These are phyloP conservation scores for Salvelinus fontinalis DNA, from an alignment of 2,113 vertebrate species.

Conservation along the genomic window DNA sequence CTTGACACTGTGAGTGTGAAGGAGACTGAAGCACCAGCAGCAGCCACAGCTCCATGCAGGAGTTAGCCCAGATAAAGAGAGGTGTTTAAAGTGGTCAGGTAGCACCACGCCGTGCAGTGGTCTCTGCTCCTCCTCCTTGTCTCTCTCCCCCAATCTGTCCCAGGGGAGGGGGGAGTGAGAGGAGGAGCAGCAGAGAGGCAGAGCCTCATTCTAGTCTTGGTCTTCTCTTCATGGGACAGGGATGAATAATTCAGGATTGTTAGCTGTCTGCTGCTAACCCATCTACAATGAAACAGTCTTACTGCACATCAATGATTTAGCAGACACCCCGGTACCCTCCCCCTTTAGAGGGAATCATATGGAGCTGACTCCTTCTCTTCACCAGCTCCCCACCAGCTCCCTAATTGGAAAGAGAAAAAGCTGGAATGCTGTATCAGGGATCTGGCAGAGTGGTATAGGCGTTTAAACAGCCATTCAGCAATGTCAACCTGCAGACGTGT, in stretches of 20 bases:
- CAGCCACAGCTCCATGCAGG: slow-evolving; percentile 30
- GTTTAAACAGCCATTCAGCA: slow-evolving; percentile 61
- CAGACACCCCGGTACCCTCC: slow-evolving; percentile 44
- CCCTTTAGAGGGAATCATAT: slow-evolving; percentile 50
- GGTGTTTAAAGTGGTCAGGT: slow-evolving; percentile 35
- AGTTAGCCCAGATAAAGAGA: slow-evolving; percentile 43
- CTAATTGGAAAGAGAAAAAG: slow-evolving; percentile 61
- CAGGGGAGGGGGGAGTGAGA: slow-evolving; percentile 18
- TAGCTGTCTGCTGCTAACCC: slow-evolving; percentile 61
- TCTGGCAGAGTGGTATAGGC: slow-evolving; percentile 46
- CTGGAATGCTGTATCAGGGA: slow-evolving; percentile 64
- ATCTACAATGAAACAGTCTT: slow-evolving; percentile 65
- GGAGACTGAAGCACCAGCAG: not conserved
- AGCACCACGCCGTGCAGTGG: slow-evolving; percentile 29
- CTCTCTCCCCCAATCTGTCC: slow-evolving; percentile 51
- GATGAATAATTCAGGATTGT: slow-evolving; percentile 71
- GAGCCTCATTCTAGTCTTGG: not conserved
- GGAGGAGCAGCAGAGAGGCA: not conserved
- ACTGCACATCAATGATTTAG: slow-evolving; percentile 70
- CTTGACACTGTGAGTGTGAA: not conserved
- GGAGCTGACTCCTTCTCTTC: slow-evolving; percentile 44
- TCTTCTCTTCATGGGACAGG: slow-evolving; percentile 38
- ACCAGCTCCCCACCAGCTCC: slow-evolving; percentile 52
- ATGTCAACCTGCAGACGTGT: slow-evolving; percentile 56
- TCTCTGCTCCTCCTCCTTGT: not conserved